phyloP scores from a whole-genome alignment of 1,140 invertebrate species.

The Drosophila malerkotliana region DNA sequence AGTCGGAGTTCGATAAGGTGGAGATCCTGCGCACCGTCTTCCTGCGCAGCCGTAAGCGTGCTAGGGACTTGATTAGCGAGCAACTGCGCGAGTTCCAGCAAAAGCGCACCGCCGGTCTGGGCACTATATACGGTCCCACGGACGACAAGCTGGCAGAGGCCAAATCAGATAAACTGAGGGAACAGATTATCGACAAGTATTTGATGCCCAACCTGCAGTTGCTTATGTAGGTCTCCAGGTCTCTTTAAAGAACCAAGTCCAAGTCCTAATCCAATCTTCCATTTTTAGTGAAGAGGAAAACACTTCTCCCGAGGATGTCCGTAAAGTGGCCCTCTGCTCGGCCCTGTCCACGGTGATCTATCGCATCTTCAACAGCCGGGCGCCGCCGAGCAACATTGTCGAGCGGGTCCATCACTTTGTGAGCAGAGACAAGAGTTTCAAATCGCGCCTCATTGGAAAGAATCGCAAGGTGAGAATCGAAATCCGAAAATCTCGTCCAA shows the following conservation, averaged over 20 bases:
- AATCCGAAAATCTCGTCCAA: neutral
- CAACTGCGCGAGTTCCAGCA: conserved; percentile 95
- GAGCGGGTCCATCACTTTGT: conserved; percentile 89
- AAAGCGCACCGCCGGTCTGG: conserved; percentile 95
- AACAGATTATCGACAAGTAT: conserved; percentile 90
- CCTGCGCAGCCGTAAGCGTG: conserved; percentile 92
- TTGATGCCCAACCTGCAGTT: conserved; percentile 90
- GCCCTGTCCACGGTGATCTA: conserved; percentile 91
- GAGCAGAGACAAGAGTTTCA: conserved; percentile 92
- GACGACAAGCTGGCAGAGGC: conserved; percentile 92
- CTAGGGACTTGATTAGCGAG: conserved; percentile 93
- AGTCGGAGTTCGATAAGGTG: conserved; percentile 93
- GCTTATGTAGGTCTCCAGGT: conserved; percentile 86
- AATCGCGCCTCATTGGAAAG: conserved; percentile 89
- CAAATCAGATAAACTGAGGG: conserved; percentile 91
- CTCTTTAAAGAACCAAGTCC: neutral
- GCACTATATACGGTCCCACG: conserved; percentile 94
- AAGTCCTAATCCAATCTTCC: neutral
- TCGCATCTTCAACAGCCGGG: conserved; percentile 80
- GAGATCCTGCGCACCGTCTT: conserved; percentile 95
- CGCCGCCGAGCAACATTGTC: conserved; percentile 75
- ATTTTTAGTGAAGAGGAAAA: conserved; percentile 88
- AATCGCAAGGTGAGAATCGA: conserved; percentile 85
- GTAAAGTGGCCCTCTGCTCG: conserved; percentile 89
- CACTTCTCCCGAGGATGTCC: conserved; percentile 87